Conservation (phyloP, 2,888 invertebrate species). For the Apodemia mormo region DNA sequence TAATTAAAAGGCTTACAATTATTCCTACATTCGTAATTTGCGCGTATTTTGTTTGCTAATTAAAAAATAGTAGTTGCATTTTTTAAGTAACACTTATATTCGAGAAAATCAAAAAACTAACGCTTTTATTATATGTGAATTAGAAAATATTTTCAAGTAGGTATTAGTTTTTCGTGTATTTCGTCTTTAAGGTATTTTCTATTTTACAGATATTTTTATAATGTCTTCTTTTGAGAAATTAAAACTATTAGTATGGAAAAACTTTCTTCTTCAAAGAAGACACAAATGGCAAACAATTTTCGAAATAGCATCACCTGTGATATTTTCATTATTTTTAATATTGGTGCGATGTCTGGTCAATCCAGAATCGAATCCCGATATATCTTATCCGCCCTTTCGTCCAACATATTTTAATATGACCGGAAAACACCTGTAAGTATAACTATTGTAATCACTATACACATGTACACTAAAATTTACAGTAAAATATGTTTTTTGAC, state of each 20-base stretch:
- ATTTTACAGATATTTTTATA: conserved; percentile 31
- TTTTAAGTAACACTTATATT: too few relatives aligned
- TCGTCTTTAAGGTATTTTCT: neutral
- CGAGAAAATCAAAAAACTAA: too few relatives aligned
- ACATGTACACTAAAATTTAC: neutral
- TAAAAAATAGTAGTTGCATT: too few relatives aligned
- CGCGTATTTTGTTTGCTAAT: neutral
- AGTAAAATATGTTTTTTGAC: too few relatives aligned
- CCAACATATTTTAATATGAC: conserved; percentile 72
- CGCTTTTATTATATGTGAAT: too few relatives aligned
- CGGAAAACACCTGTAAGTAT: conserved; percentile 64
- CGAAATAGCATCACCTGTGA: conserved; percentile 86
- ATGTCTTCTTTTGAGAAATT: conserved; percentile 82
- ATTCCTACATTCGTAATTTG: neutral
- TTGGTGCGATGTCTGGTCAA: conserved; percentile 86
- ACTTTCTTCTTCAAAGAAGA: conserved; percentile 88
- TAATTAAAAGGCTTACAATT: conserved; percentile 5
- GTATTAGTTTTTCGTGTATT: neutral
- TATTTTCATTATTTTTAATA: conserved; percentile 87
- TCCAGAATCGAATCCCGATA: conserved; percentile 75
- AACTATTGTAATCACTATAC: neutral
- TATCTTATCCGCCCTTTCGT: conserved; percentile 58
- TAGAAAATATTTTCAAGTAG: too few relatives aligned
- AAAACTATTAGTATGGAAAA: conserved; percentile 90
- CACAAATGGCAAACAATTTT: conserved; percentile 87